These are phyloP conservation scores for Apaloderma vittatum DNA, from an alignment of 2,113 vertebrate genomes.

Conservation along the genomic window DNA sequence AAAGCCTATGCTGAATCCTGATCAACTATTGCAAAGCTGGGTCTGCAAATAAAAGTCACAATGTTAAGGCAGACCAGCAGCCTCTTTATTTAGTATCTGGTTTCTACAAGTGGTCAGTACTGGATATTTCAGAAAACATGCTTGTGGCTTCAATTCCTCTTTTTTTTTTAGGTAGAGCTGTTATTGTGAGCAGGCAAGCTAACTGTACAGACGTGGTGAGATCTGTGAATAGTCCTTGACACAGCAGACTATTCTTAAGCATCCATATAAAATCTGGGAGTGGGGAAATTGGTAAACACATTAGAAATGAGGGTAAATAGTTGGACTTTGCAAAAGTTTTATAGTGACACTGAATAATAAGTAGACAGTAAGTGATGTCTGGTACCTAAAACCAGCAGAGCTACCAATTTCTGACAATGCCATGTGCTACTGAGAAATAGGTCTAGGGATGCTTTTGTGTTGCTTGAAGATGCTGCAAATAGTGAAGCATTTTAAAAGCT, in stretches of 20 bases:
- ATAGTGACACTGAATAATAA: background rate
- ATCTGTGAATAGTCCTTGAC: background rate
- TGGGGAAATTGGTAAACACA: background rate
- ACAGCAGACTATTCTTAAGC: background rate
- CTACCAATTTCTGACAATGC: background rate
- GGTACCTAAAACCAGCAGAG: background rate
- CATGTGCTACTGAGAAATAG: accelerated
- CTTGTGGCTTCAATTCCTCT: background rate
- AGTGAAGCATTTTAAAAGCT: background rate
- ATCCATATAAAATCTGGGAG: background rate
- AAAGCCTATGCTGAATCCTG: background rate
- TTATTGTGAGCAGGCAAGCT: background rate
- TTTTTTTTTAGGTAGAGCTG: background rate
- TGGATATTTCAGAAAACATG: background rate
- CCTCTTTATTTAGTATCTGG: background rate
- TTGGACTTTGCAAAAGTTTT: background rate
- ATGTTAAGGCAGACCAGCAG: background rate
- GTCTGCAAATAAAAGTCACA: background rate
- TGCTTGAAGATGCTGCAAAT: background rate
- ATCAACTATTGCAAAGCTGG: background rate
- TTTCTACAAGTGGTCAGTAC: background rate
- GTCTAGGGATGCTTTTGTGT: background rate
- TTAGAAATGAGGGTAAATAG: background rate
- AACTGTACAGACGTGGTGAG: background rate
- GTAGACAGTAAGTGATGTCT: background rate